Conservation (phyloP, 2,113 vertebrate species). For the Boleophthalmus pectinirostris region DNA sequence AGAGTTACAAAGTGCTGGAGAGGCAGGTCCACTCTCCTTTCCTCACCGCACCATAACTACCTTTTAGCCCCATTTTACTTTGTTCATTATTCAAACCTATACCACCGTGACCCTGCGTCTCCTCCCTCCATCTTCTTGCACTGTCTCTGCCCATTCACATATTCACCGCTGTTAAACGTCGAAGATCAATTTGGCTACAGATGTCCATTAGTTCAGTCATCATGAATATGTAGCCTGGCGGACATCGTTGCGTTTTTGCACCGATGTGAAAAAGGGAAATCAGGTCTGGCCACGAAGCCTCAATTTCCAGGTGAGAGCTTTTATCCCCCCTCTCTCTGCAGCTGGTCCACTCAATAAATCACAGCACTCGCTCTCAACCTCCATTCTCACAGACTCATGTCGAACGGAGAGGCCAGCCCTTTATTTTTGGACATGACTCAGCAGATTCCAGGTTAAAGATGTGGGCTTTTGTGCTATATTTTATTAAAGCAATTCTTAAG, state of each 20-base stretch:
- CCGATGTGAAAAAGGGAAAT: conserved; percentile 64
- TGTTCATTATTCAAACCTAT: conserved; percentile 49
- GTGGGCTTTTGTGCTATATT: conserved; percentile 22
- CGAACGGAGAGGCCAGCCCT: conserved; percentile 32
- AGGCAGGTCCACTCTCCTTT: conserved; percentile 14
- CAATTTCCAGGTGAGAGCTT: conserved; percentile 69
- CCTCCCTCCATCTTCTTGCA: conserved; percentile 20
- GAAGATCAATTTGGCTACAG: conserved; percentile 70
- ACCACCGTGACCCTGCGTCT: neutral
- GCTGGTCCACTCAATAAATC: conserved; percentile 67
- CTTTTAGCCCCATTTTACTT: conserved; percentile 11
- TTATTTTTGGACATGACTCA: conserved; percentile 61
- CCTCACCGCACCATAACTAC: neutral
- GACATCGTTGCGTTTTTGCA: conserved; percentile 59
- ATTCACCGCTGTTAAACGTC: conserved; percentile 70
- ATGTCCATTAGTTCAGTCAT: conserved; percentile 71
- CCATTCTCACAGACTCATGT: conserved; percentile 47
- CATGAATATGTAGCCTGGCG: conserved; percentile 70
- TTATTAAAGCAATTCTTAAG: conserved; percentile 1
- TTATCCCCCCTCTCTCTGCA: conserved; percentile 62
- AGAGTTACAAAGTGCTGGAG: conserved; percentile 16
- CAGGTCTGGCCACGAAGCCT: conserved; percentile 54
- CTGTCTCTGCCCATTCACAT: conserved; percentile 66
- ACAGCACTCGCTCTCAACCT: conserved; percentile 48
- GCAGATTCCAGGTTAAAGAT: conserved; percentile 28